phyloP scores from a whole-genome alignment of 30 jellyfish, hydroid and myxozoan genomes.

The Turritopsis dohrnii region DNA sequence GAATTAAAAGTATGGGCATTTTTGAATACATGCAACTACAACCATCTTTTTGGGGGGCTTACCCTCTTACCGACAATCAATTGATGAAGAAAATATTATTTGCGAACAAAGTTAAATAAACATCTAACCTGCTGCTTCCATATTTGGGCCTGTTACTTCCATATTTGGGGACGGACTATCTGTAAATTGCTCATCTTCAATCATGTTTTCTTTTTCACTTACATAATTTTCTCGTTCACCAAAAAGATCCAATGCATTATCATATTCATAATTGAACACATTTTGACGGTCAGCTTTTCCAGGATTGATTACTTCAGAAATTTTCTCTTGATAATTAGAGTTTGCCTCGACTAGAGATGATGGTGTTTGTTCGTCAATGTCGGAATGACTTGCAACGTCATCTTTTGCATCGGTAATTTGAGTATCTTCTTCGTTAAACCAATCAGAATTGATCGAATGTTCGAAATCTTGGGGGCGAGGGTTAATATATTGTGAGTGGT shows the following conservation, averaged over 20 bases:
- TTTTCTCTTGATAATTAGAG: background rate
- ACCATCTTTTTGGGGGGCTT: too few species aligned
- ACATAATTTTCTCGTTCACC: slow-evolving; percentile 4
- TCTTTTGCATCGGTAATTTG: background rate
- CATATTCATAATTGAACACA: background rate
- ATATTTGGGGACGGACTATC: background rate
- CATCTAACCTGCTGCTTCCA: background rate
- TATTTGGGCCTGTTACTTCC: background rate
- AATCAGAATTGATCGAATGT: background rate
- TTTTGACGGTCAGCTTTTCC: background rate
- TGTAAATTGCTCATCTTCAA: background rate
- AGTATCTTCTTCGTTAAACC: background rate
- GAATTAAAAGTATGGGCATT: too few species aligned
- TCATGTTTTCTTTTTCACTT: background rate
- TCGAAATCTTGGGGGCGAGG: background rate
- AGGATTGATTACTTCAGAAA: background rate
- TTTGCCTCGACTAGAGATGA: too few species aligned
- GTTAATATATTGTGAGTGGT: background rate
- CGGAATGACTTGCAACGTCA: background rate
- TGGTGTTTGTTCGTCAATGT: background rate
- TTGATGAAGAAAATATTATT: too few species aligned
- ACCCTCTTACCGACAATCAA: too few species aligned
- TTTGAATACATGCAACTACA: too few species aligned
- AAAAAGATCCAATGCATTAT: background rate
- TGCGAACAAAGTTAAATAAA: too few species aligned